These are phyloP conservation scores for Clarias platycephalus DNA, from an alignment of 2,797 vertebrate genomes.

Conservation along the genomic window DNA sequence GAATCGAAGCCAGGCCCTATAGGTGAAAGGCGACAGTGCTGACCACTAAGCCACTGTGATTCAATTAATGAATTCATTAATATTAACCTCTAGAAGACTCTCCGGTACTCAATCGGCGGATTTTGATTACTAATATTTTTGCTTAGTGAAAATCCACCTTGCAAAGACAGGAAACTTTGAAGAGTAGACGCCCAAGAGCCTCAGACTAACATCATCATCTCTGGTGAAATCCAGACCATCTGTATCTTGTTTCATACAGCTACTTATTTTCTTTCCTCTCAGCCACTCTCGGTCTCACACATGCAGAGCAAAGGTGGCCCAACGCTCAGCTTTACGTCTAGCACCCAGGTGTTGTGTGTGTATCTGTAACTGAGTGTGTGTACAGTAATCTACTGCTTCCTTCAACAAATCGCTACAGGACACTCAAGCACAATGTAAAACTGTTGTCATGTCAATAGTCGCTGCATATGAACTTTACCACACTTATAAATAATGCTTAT, in stretches of 20 bases:
- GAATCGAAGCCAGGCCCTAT: no score
- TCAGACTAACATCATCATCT: slow-evolving; percentile 16
- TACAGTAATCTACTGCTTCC: background rate
- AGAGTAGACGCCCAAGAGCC: slow-evolving; percentile 14
- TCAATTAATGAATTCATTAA: background rate
- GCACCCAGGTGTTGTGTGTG: slow-evolving; percentile 24
- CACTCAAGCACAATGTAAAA: background rate
- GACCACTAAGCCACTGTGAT: no score
- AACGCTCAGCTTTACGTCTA: slow-evolving; percentile 23
- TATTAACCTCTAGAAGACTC: background rate
- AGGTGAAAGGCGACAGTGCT: no score
- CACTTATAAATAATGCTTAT: slow-evolving; percentile 12
- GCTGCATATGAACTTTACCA: slow-evolving; percentile 12
- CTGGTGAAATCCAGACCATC: slow-evolving; percentile 17
- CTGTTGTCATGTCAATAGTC: slow-evolving; percentile 10
- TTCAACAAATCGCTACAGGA: background rate
- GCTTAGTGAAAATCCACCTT: background rate
- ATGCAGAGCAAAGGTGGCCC: slow-evolving; percentile 23
- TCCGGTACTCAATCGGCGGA: background rate
- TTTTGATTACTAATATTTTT: slow-evolving; percentile 1
- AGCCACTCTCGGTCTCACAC: slow-evolving; percentile 7
- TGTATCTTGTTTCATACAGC: slow-evolving; percentile 1
- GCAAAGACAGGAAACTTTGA: slow-evolving; percentile 12
- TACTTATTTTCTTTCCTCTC: background rate
- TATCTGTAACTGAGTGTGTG: slow-evolving; percentile 4